Evolutionary conservation across 1,140 invertebrate genomes (phyloP).

Genomic region (Ceratina australensis): DNA sequence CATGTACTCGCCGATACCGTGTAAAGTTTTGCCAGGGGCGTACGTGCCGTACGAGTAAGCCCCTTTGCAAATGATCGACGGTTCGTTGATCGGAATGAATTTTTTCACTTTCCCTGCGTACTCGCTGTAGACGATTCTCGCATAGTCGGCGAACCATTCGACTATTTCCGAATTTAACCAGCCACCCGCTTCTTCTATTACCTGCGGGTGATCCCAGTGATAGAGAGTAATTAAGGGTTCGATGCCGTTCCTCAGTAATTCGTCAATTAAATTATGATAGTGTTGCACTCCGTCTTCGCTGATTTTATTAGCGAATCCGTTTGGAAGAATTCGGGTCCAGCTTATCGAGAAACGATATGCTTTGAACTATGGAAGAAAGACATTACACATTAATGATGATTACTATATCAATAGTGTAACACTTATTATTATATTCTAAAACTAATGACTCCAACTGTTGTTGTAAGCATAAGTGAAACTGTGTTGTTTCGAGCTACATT

Average conservation of each 20-base stretch:
- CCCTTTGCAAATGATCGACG: constrained; percentile 69
- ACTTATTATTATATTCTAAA: no score
- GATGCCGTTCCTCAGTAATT: constrained; percentile 79
- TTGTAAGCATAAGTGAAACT: no score
- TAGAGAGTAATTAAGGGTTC: constrained; percentile 79
- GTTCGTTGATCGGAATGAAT: constrained; percentile 79
- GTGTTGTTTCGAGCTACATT: no score
- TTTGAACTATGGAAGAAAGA: constrained; percentile 42
- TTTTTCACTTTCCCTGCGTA: constrained; percentile 77
- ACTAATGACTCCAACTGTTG: no score
- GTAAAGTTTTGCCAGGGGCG: constrained; percentile 63
- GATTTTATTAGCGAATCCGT: constrained; percentile 79
- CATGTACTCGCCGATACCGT: constrained; percentile 78
- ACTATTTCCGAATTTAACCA: constrained; percentile 82
- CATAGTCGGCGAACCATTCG: constrained; percentile 81
- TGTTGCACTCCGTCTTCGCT: constrained; percentile 81
- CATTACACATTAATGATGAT: neutral
- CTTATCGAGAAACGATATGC: constrained; percentile 83
- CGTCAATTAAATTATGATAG: constrained; percentile 81
- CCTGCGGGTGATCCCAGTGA: constrained; percentile 81
- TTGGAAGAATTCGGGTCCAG: constrained; percentile 82
- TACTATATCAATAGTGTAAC: no score
- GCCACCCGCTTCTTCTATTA: constrained; percentile 81
- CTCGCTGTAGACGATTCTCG: constrained; percentile 76
- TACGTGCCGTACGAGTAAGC: constrained; percentile 58